A percentile compares a stretch with the other conserved stretches of the same genome.
Conservation (phyloP, 2,113 vertebrate species). For the Psilopsiagon aymara region DNA sequence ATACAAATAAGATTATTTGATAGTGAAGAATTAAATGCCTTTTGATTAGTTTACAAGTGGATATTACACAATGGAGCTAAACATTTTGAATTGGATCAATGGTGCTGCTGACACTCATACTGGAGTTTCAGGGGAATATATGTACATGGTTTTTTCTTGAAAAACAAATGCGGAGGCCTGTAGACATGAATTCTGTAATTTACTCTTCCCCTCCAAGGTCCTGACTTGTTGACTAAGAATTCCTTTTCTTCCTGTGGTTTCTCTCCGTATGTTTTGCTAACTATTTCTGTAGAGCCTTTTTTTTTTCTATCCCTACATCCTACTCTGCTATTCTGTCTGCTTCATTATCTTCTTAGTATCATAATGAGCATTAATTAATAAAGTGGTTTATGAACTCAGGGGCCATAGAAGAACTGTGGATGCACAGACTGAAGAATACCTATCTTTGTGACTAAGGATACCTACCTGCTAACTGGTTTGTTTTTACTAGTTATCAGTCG, state of each 20-base stretch:
- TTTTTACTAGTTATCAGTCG: neutral
- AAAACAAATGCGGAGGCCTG: neutral
- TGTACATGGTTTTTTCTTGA: neutral
- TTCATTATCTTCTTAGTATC: neutral
- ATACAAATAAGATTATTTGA: neutral
- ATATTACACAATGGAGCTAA: neutral
- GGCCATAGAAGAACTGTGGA: neutral
- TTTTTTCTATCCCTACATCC: neutral
- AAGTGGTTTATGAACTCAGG: neutral
- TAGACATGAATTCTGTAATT: neutral
- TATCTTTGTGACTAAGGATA: neutral
- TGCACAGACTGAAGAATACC: neutral
- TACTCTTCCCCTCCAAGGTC: neutral
- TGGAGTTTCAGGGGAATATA: neutral
- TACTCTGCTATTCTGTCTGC: neutral
- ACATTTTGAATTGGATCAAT: neutral
- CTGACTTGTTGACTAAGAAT: neutral
- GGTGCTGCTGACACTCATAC: neutral
- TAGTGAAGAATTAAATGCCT: neutral
- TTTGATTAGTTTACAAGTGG: neutral
- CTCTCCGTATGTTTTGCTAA: neutral
- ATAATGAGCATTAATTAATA: neutral
- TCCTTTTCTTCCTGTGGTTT: neutral
- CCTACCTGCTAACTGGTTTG: neutral
- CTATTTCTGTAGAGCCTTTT: neutral